Evolutionary conservation across 2,888 invertebrate genomes (phyloP), one percentile per base, ranked within the genome.

Genomic region (Venustoraphidia nigricollis): DNA sequence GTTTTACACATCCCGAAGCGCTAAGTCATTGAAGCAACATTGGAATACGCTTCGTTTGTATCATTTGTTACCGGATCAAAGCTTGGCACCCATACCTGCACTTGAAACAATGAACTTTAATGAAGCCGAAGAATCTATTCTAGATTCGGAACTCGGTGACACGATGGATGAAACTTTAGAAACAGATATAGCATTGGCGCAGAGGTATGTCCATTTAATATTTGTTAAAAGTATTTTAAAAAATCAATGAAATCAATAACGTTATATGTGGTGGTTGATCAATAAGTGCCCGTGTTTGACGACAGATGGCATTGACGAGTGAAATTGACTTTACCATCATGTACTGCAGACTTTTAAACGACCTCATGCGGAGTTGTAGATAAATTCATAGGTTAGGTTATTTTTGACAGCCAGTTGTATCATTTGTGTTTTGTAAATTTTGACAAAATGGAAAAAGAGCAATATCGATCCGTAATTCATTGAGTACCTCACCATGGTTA

Each of bases 41-140:
- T 97, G 97, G 96, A 81, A 86, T 56, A 72, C 91, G 35, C 77
- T 97, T 69, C 91, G 90, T 61, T 89, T 93, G 64, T 94, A 93
- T 64, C 85, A 88, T 58, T 69, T 97, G 36, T 68, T 97, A 48
- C 87, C 90, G 0, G 94, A 95, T 66, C 96, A 96, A 70, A 76
- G 78, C 45, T 81, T 89, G 0, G 59, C 60, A 10, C 65, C 66
- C 2, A 50, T 65, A 8, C 63, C 63, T 1, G 36, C 45, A 13
- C 17, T 38, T 36, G 45, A 45, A 38, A 45, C 47, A 36, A 11
- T 82, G 53, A 80, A 79, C 53, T 94, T 95, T 62, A 90, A 92
- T 41, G 95, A 95, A 68, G 90, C 90, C 3, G 95, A 96, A 66
- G 93, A 94, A 52, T 73, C 83, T 54, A 75, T 93, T 44, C 81